These are phyloP conservation scores for Tenthredo distinguenda DNA, from an alignment of 2,888 invertebrate species.

Conservation along the genomic window DNA sequence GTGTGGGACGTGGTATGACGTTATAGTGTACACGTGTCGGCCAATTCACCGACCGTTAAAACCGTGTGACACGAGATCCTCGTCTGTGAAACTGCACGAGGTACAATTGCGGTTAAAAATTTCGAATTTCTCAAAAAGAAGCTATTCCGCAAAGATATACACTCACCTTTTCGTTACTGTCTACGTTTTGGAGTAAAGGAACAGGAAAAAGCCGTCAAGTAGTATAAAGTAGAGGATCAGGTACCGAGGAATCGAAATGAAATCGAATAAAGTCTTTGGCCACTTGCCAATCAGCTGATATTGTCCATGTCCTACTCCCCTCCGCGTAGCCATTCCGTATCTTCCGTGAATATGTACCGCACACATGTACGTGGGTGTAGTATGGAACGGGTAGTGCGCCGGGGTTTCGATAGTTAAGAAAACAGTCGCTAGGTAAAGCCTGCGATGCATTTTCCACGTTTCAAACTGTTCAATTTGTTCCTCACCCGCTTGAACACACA, in stretches of 20 bases:
- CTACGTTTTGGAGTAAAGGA: not conserved
- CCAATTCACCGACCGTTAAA: not conserved
- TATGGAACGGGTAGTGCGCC: not conserved
- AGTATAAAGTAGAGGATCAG: not conserved
- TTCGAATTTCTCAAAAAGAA: too few species aligned
- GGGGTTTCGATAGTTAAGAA: conserved; percentile 28
- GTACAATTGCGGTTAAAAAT: not conserved
- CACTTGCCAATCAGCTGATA: conserved; percentile 53
- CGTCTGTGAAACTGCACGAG: not conserved
- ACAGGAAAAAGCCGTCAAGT: not conserved
- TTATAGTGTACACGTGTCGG: conserved; percentile 21
- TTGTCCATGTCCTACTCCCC: conserved; percentile 2
- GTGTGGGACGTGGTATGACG: conserved; percentile 1
- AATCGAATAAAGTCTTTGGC: conserved; percentile 50
- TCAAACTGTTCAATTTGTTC: conserved; percentile 59
- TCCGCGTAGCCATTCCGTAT: not conserved
- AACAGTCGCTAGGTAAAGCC: conserved; percentile 29
- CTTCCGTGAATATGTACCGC: not conserved
- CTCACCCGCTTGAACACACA: conserved; percentile 45
- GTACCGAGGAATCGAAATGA: conserved; percentile 15
- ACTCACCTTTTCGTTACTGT: not conserved
- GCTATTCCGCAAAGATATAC: too few species aligned
- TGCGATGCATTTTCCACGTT: conserved; percentile 56
- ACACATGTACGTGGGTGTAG: not conserved
- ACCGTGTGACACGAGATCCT: not conserved